A percentile compares a stretch with the other conserved stretches of the same genome.
Evolutionary conservation across 2,888 invertebrate species (phyloP).

Genomic region (Meandrusa payeni): DNA sequence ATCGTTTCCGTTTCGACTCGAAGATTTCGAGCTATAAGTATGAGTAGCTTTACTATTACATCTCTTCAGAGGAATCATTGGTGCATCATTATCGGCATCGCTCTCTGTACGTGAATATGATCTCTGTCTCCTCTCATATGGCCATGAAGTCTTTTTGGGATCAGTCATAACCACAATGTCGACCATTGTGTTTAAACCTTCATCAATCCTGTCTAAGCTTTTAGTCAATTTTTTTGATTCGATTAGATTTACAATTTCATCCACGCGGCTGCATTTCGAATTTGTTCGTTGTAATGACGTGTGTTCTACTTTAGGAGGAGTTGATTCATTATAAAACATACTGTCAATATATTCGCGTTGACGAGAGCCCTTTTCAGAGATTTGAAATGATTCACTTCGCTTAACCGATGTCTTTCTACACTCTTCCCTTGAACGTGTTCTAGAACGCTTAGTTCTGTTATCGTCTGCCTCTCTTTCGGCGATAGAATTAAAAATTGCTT

Average conservation of each 20-base stretch:
- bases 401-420: constrained; percentile 58
- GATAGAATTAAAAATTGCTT: constrained; percentile 80
- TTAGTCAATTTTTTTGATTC: constrained; percentile 85
- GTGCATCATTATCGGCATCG: constrained; percentile 61
- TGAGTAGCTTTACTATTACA: constrained; percentile 49
- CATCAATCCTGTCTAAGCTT: constrained; percentile 89
- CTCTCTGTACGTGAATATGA: constrained; percentile 64
- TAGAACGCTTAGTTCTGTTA: constrained; percentile 50
- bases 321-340: constrained; percentile 77
- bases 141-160: constrained; percentile 64
- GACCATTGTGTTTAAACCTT: constrained; percentile 86
- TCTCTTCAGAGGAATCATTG: constrained; percentile 57
- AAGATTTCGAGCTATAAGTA: constrained; percentile 52
- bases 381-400: constrained; percentile 74
- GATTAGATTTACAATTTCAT: constrained; percentile 76
- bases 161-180: constrained; percentile 85
- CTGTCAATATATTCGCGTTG: constrained; percentile 80
- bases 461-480: constrained; percentile 74
- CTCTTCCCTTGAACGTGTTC: constrained; percentile 64
- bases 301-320: constrained; percentile 39
- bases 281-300: constrained; percentile 48
- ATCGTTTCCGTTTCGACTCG: constrained; percentile 50
- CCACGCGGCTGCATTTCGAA: constrained; percentile 65
- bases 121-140: constrained; percentile 66
- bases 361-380: constrained; percentile 64